These are phyloP conservation scores for Poecile atricapillus DNA, from an alignment of 2,113 vertebrate species.

Conservation along the genomic window DNA sequence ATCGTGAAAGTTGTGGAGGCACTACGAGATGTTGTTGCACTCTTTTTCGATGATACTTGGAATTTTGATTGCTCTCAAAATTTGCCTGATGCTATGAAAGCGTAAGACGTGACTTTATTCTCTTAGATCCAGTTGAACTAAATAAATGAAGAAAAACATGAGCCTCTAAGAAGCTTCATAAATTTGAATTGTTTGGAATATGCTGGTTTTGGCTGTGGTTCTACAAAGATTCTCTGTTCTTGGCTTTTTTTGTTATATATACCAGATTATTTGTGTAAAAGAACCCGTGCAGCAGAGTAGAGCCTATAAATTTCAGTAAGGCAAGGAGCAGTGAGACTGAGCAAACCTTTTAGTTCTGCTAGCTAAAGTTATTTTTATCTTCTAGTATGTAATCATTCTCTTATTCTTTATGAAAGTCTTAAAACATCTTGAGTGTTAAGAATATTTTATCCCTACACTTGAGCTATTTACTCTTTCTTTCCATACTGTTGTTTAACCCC, in stretches of 20 bases:
- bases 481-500: background rate
- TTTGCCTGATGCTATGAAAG: background rate
- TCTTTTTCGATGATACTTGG: background rate
- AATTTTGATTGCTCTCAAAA: background rate
- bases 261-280: background rate
- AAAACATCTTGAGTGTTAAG: background rate
- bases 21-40: fast-evolving
- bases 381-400: background rate
- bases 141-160: background rate
- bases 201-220: background rate
- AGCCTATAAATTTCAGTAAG: background rate
- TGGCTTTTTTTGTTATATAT: background rate
- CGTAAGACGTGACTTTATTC: background rate
- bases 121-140: background rate
- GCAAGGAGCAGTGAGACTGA: background rate
- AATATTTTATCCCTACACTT: background rate
- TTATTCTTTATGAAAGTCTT: background rate
- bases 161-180: background rate
- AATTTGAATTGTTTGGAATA: background rate
- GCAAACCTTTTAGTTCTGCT: background rate
- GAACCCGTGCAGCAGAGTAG: background rate
- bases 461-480: background rate
- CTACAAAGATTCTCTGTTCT: background rate
- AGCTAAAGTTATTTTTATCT: background rate
- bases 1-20: background rate